Conservation (phyloP, 1,140 invertebrate genomes). For the Drosophila lini region DNA sequence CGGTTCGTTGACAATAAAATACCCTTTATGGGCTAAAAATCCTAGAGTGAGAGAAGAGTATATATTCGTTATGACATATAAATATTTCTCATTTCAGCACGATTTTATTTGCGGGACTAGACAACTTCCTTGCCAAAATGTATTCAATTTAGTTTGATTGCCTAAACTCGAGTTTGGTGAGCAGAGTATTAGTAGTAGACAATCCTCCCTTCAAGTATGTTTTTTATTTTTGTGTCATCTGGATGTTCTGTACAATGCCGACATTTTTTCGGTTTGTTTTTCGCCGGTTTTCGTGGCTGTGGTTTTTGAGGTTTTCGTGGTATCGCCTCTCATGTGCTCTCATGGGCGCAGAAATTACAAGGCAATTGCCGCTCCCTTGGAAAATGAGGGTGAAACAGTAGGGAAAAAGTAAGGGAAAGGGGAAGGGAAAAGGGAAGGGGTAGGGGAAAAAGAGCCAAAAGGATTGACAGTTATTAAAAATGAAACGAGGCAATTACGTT, state of each 20-base stretch:
- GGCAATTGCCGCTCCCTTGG: constrained; percentile 71
- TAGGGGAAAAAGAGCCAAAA: constrained; percentile 51
- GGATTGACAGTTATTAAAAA: constrained; percentile 82
- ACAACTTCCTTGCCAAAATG: constrained; percentile 27
- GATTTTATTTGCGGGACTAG: background rate
- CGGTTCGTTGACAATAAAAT: constrained; percentile 58
- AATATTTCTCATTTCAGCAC: constrained; percentile 12
- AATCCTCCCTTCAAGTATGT: constrained; percentile 4
- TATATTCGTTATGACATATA: constrained; percentile 24
- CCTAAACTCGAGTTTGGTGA: constrained; percentile 10
- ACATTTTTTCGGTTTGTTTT: constrained; percentile 45
- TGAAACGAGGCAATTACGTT: constrained; percentile 80
- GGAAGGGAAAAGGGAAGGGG: background rate
- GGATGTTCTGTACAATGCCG: constrained; percentile 6
- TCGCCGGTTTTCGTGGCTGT: constrained; percentile 28
- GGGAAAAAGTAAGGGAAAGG: background rate
- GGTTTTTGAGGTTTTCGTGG: constrained; percentile 40
- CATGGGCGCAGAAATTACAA: constrained; percentile 60
- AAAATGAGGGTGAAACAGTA: background rate
- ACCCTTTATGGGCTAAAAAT: constrained; percentile 30
- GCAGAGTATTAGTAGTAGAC: constrained; percentile 20
- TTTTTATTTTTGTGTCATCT: constrained; percentile 4
- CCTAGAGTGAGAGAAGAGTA: constrained; percentile 1
- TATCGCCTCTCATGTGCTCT: constrained; percentile 55
- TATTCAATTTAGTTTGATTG: constrained; percentile 58